phyloP scores from a whole-genome alignment of 2,888 invertebrate genomes.

The Sinhomidia bicolor region DNA sequence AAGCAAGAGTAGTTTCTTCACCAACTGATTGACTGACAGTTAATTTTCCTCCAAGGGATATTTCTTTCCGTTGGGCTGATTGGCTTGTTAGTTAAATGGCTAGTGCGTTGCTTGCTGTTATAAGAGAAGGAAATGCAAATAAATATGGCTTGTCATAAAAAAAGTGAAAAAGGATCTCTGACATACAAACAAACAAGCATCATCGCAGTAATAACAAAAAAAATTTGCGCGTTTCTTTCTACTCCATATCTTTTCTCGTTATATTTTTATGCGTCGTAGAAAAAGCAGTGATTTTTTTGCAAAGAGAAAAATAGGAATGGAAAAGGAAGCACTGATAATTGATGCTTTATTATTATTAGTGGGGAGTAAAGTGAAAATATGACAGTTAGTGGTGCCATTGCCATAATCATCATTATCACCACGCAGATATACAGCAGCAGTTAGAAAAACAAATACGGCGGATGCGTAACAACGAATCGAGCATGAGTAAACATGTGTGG shows the following conservation, averaged over 20 bases:
- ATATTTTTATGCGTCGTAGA: background rate
- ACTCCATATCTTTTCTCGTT: too few relatives aligned
- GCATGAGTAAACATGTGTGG: too few relatives aligned
- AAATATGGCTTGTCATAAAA: slow-evolving; percentile 8
- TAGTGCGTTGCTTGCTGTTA: background rate
- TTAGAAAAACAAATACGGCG: slow-evolving; percentile 1
- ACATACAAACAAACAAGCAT: background rate
- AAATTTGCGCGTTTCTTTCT: background rate
- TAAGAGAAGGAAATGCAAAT: slow-evolving; percentile 17
- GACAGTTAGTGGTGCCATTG: slow-evolving; percentile 9
- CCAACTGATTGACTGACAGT: background rate
- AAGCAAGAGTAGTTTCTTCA: background rate
- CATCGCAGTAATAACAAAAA: too few relatives aligned
- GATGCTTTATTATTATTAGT: slow-evolving; percentile 43
- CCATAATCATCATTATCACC: background rate
- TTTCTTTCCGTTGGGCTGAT: background rate
- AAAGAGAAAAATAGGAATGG: background rate
- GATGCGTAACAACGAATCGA: background rate
- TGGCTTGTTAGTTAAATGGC: background rate
- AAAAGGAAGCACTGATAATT: slow-evolving; percentile 37
- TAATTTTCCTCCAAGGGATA: slow-evolving; percentile 50
- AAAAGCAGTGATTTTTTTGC: background rate
- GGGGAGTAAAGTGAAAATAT: background rate
- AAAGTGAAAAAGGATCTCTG: background rate
- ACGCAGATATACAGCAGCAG: background rate